These are phyloP conservation scores for Mesoclemmys tuberculata DNA, from an alignment of 2,113 vertebrate species.

Conservation along the genomic window DNA sequence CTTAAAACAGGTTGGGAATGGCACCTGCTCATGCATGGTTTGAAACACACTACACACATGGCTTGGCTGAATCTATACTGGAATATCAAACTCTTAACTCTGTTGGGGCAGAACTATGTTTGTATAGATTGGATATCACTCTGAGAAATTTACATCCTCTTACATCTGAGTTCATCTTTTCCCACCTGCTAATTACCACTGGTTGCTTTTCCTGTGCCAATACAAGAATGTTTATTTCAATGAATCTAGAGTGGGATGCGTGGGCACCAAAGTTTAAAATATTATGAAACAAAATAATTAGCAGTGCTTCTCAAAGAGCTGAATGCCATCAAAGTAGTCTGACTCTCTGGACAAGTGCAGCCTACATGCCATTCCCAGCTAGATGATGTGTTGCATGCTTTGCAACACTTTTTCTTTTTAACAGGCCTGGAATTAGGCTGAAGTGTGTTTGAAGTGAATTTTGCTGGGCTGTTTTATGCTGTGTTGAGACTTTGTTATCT, in stretches of 20 bases:
- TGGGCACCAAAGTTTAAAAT: not conserved
- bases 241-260: not conserved
- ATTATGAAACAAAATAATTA: not conserved
- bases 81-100: not conserved
- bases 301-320: not conserved
- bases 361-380: not conserved
- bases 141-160: not conserved
- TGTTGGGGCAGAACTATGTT: not conserved
- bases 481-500: accelerated
- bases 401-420: accelerated
- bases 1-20: not conserved
- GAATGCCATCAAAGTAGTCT: not conserved
- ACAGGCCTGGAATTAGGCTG: accelerated
- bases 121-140: not conserved
- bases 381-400: accelerated
- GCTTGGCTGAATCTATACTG: not conserved
- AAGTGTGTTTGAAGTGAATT: not conserved
- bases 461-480: not conserved
- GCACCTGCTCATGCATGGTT: not conserved
- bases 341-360: not conserved
- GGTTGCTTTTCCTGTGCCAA: not conserved
- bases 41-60: not conserved
- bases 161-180: accelerated
- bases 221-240: not conserved
- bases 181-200: not conserved